Evolutionary conservation across 1,140 invertebrate genomes (phyloP).

Genomic region (Drosophila chauvacae): DNA sequence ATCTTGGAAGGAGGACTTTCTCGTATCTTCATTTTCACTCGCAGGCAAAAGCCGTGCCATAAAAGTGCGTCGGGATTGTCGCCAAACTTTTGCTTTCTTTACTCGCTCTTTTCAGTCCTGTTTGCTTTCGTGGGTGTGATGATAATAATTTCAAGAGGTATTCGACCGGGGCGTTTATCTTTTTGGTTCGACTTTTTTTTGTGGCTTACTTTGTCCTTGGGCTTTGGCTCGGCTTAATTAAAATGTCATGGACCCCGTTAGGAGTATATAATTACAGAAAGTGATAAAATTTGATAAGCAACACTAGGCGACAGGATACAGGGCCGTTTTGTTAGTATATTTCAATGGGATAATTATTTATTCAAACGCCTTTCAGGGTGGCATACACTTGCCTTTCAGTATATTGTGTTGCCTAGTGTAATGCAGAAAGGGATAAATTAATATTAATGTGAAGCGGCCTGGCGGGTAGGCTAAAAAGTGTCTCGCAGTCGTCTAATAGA

Average conservation of each 20-base stretch:
- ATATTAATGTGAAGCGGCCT: conserved; percentile 66
- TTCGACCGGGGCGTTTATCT: conserved; percentile 34
- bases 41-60: conserved; percentile 56
- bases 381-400: background rate
- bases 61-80: conserved; percentile 77
- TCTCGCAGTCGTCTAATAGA: conserved; percentile 56
- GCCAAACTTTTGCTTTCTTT: conserved; percentile 76
- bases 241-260: conserved; percentile 58
- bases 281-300: conserved; percentile 58
- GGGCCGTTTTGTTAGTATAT: background rate
- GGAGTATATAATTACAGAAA: conserved; percentile 59
- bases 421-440: conserved; percentile 57
- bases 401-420: background rate
- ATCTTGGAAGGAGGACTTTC: conserved; percentile 13
- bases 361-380: background rate
- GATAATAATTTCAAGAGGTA: conserved; percentile 55
- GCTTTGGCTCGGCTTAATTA: conserved; percentile 56
- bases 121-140: conserved; percentile 44
- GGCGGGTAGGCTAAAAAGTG: conserved; percentile 34
- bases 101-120: conserved; percentile 10
- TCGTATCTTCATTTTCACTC: conserved; percentile 68
- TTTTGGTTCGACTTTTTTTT: conserved; percentile 17
- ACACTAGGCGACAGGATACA: background rate
- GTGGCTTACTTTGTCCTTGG: conserved; percentile 20
- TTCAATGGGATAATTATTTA: background rate